These are phyloP conservation scores for Canis aureus DNA, from an alignment of 2,113 vertebrate species.

Conservation along the genomic window DNA sequence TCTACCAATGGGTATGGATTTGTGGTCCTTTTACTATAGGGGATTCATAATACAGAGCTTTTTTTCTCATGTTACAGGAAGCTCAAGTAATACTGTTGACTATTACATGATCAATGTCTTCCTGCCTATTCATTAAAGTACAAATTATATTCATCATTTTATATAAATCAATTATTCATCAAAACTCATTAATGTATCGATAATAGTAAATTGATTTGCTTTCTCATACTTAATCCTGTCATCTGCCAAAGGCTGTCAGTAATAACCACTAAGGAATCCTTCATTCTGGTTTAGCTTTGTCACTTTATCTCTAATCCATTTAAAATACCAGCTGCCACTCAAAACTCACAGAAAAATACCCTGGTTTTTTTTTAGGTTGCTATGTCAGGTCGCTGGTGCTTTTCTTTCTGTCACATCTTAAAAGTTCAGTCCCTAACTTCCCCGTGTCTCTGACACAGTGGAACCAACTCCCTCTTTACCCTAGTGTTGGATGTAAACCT, in stretches of 20 bases:
- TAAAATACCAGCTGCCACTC: not conserved
- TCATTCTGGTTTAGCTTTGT: not conserved
- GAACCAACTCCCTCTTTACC: not conserved
- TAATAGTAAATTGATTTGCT: conserved; percentile 25
- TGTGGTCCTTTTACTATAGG: not conserved
- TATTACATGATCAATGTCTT: not conserved
- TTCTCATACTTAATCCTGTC: not conserved
- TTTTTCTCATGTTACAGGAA: not conserved
- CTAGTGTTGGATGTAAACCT: not conserved
- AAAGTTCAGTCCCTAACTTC: not conserved
- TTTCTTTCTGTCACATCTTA: not conserved
- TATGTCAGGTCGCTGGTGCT: not conserved
- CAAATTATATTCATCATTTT: conserved; percentile 45
- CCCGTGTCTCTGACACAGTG: not conserved
- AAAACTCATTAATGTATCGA: conserved; percentile 20
- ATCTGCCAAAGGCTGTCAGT: not conserved
- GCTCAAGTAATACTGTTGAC: not conserved
- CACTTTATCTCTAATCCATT: not conserved
- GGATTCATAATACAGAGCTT: not conserved
- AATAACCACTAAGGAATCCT: not conserved
- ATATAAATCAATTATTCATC: conserved; percentile 36
- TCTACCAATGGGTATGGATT: not conserved
- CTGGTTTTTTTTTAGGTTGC: not conserved
- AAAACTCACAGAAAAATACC: not conserved
- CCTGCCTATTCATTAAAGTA: conserved; percentile 24